Evolutionary conservation across 2,113 vertebrate species (phyloP), one percentile per base, ranked within the genome.

Genomic region (Scartelaos histophorus): DNA sequence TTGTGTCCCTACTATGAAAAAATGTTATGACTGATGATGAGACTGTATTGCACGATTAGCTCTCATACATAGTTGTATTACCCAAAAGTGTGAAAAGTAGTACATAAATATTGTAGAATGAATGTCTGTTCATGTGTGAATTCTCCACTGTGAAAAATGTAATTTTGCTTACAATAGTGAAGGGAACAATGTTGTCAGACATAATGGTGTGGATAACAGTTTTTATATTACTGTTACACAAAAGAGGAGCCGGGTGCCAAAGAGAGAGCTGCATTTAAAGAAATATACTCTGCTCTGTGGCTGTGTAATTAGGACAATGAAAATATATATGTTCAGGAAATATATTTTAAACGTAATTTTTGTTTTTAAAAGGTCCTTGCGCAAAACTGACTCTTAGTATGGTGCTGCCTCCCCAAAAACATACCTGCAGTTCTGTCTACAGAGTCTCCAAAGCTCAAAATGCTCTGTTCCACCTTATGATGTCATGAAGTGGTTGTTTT

Each of bases 171-270:
- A 29, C 24, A 29, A 25, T 60, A 15, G 57, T 13, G 57, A 25
- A 60, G 57, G 57, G 11, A 60, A 60, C 57, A 60, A 29, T 60
- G 57, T 60, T 60, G 57, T 60, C 24, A 29, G 24, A 60, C 57
- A 29, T 29, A 29, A 60, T 60, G 57, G 57, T 60, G 25, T 60
- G 57, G 57, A 29, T 29, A 29, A 60, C 57, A 60, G 24, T 29
- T 60, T n/a, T 25, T 58, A 22, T 57, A 24, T 60, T 60, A 9
- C 7, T 60, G 57, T 60, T 25, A 60, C 54, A 57, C 29, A 29
- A 13, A 60, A 25, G 24, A 15, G 22, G 22, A 29, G 56, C 11
- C n/a, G 5, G 2, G 19, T 11, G 53, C 53, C n/a, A 57, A 60
- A 29, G 7, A 57, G 1, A 12, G 21, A 24, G 21, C 54, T 24